Percentiles rank a stretch among this genome's conserved stretches.
Evolutionary conservation across 2,113 vertebrate genomes (phyloP).

Genomic region (Malurus alboscapulatus): DNA sequence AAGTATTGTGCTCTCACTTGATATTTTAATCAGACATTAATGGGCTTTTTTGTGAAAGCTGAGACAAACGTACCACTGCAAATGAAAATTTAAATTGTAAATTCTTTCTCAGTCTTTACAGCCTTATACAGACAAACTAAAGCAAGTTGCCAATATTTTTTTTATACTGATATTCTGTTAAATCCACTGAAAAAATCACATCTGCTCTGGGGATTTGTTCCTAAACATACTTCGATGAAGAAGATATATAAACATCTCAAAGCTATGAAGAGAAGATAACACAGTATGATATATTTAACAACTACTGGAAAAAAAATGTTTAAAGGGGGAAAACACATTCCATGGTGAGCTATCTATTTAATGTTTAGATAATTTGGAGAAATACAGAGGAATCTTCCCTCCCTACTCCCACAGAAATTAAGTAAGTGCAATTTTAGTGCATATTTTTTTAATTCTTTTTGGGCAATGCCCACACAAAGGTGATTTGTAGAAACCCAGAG

Average conservation of each 20-base stretch:
- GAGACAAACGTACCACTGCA: neutral
- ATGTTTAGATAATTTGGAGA: neutral
- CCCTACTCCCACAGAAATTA: neutral
- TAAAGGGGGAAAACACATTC: conserved; percentile 12
- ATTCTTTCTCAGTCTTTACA: neutral
- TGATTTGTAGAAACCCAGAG: neutral
- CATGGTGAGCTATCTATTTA: neutral
- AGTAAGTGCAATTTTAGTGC: neutral
- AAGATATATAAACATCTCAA: neutral
- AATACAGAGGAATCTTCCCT: neutral
- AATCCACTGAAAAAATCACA: neutral
- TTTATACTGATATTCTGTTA: neutral
- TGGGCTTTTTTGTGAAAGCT: neutral
- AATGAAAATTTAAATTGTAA: neutral
- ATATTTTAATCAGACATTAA: neutral
- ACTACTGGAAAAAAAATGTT: neutral
- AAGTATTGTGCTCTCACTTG: neutral
- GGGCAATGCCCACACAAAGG: neutral
- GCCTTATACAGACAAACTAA: neutral
- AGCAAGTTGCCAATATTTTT: neutral
- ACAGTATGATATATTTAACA: conserved; percentile 5
- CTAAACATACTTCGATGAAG: neutral
- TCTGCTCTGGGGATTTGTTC: neutral
- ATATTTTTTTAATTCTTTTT: neutral
- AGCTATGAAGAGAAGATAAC: neutral